phyloP scores from a whole-genome alignment of 2,888 invertebrate genomes.

The Artemia sp. region DNA sequence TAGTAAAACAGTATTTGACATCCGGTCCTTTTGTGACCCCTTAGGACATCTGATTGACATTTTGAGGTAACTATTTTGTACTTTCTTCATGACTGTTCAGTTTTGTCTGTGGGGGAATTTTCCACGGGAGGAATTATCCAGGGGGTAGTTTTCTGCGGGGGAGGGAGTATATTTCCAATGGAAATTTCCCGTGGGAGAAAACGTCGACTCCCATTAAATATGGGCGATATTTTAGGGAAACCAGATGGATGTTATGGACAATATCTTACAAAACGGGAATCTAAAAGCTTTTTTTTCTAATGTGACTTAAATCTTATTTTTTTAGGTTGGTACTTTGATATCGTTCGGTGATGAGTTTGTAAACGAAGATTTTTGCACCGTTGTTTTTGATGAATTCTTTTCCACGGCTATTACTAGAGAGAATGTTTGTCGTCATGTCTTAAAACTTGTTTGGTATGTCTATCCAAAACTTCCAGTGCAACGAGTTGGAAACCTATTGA shows the following conservation, averaged over 20 bases:
- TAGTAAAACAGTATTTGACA: no score
- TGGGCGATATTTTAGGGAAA: not conserved
- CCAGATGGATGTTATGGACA: not conserved
- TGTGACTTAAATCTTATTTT: slow-evolving; percentile 20
- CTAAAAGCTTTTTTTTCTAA: slow-evolving; percentile 17
- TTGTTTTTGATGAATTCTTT: slow-evolving; percentile 87
- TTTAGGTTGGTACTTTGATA: slow-evolving; percentile 52
- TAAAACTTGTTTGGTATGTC: slow-evolving; percentile 78
- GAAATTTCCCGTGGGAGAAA: no score
- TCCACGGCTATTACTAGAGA: slow-evolving; percentile 73
- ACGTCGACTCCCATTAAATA: no score
- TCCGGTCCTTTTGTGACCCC: no score
- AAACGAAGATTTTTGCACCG: slow-evolving; percentile 83
- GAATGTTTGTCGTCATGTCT: slow-evolving; percentile 74
- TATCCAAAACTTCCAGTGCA: slow-evolving; percentile 63
- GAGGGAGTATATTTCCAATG: no score
- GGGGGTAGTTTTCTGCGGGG: no score
- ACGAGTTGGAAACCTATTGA: slow-evolving; percentile 60
- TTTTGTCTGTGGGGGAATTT: no score
- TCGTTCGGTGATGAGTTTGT: slow-evolving; percentile 81
- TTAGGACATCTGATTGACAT: no score
- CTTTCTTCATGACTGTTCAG: no score
- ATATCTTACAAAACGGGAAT: not conserved
- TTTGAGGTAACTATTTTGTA: no score
- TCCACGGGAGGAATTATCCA: no score